These are phyloP conservation scores for Temnothorax nylanderi DNA, from an alignment of 1,140 invertebrate genomes.

Conservation along the genomic window DNA sequence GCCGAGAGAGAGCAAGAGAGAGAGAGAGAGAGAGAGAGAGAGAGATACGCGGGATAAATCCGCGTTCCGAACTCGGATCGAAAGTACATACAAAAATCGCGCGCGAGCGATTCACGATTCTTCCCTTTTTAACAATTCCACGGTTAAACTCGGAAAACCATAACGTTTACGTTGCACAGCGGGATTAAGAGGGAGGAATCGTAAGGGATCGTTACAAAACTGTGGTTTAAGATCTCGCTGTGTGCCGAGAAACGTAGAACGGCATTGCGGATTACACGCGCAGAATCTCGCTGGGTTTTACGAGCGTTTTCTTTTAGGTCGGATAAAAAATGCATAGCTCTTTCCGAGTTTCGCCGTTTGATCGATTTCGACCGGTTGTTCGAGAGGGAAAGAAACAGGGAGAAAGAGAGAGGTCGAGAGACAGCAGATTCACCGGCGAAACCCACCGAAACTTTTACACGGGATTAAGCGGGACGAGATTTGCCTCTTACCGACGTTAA, in stretches of 20 bases:
- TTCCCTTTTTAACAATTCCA: not conserved
- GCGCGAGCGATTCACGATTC: not conserved
- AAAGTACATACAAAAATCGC: not conserved
- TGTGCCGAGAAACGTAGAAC: not conserved
- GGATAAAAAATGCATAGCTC: slow-evolving; percentile 44
- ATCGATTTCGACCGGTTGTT: slow-evolving; percentile 35
- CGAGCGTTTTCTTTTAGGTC: slow-evolving; percentile 51
- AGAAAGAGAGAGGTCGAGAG: not conserved
- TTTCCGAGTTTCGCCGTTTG: slow-evolving; percentile 36
- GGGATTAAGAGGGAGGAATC: not conserved
- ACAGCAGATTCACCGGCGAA: not conserved
- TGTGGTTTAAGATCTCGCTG: not conserved
- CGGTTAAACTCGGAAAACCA: not conserved
- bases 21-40: not conserved
- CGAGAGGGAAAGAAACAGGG: not conserved
- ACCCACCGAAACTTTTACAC: slow-evolving; percentile 35
- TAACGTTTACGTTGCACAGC: not conserved
- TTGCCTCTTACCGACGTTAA: slow-evolving; percentile 55
- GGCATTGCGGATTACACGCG: slow-evolving; percentile 17
- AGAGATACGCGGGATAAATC: slow-evolving; percentile 43
- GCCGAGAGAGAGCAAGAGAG: not conserved
- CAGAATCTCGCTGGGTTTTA: slow-evolving; percentile 25
- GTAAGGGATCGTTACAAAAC: not conserved
- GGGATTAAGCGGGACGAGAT: slow-evolving; percentile 57
- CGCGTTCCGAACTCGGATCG: not conserved